Evolutionary conservation across 2,113 vertebrate genomes (phyloP).

Genomic region (Tenrec ecaudatus): DNA sequence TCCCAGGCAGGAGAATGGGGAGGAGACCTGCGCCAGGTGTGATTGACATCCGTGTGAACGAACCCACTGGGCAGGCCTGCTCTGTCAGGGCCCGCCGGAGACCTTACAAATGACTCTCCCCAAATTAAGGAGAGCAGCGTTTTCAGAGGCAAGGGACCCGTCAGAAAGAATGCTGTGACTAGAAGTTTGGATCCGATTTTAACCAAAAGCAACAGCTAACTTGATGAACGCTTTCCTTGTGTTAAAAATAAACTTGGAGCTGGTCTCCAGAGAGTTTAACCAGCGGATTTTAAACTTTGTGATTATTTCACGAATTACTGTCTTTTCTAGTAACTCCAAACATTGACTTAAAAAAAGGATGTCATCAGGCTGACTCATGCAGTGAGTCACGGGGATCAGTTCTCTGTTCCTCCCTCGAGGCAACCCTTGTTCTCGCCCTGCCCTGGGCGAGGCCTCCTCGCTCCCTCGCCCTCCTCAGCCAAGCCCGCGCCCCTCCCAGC

Average conservation of each 20-base stretch:
- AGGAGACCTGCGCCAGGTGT: too few relatives aligned
- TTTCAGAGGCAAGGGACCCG: constrained; percentile 20
- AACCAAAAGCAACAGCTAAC: background rate
- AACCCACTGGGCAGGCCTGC: too few relatives aligned
- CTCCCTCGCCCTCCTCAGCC: too few relatives aligned
- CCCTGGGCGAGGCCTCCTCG: background rate
- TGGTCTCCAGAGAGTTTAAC: constrained; percentile 34
- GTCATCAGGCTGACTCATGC: constrained; percentile 28
- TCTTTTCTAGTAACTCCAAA: constrained; percentile 57
- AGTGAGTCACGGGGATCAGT: background rate
- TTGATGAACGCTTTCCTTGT: constrained; percentile 22
- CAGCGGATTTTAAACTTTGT: constrained; percentile 49
- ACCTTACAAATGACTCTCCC: background rate
- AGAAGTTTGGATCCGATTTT: constrained; percentile 45
- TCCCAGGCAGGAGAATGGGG: too few relatives aligned
- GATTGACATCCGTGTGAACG: too few relatives aligned
- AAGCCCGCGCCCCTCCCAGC: background rate
- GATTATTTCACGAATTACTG: constrained; percentile 38
- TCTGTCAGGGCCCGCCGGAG: too few relatives aligned
- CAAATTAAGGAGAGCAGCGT: background rate
- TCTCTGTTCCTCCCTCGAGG: constrained; percentile 23
- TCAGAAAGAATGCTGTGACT: constrained; percentile 34
- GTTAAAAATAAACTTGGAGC: constrained; percentile 47
- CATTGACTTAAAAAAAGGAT: constrained; percentile 2
- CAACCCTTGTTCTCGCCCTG: background rate